Base-by-base conservation (phyloP, 2,113 vertebrate species). In the Scomber japonicus region DNA sequence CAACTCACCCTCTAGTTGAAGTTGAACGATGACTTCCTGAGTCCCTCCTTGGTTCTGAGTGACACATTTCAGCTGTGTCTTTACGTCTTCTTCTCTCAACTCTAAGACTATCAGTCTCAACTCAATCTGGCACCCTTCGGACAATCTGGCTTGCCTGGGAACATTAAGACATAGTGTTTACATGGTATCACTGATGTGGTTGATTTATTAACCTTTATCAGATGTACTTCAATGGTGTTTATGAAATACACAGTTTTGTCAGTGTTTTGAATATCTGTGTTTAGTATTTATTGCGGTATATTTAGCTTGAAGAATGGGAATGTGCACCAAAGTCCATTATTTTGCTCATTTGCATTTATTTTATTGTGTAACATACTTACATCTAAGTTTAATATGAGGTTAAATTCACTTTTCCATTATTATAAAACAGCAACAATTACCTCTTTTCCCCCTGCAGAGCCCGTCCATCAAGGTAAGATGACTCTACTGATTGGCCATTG, bases 1-100 rank as follows among this genome's bases (percentile, higher is more conserved):
- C 0, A 27, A 53, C 82, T 59, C 92, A 99, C 97, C 97, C 94
- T 96, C 94, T 24, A 95, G 75, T 60, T 87, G 95, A 68, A 99
- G 94, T 11, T 85, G 93, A 35, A 90, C 75, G 7, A 89, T 89
- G 2, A 96, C 93, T 27, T 92, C 95, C 90, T 95, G 95, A 57
- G 73, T 89, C 56, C 96, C 95, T 0, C 83, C 70, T 9, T 0
- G 54, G 67, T 97, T 98, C 2, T 69, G 75, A 27, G 96, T 89
- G 49, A 95, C 76, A 73, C 98, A 99, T 4, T 87, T 96, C 55
- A 98, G 93, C 73, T 95, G 93, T 0, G 91, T 94, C 35, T 88
- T 81, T 65, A 92, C 89, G 80, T 99, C 97, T 53, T 94, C 94
- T 40, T 94, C 95, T 46, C 81, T 84, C 0, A 99, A 91, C n/a